These are phyloP conservation scores for Oceanodroma tethys DNA, from an alignment of 2,113 vertebrate species.

Conservation along the genomic window DNA sequence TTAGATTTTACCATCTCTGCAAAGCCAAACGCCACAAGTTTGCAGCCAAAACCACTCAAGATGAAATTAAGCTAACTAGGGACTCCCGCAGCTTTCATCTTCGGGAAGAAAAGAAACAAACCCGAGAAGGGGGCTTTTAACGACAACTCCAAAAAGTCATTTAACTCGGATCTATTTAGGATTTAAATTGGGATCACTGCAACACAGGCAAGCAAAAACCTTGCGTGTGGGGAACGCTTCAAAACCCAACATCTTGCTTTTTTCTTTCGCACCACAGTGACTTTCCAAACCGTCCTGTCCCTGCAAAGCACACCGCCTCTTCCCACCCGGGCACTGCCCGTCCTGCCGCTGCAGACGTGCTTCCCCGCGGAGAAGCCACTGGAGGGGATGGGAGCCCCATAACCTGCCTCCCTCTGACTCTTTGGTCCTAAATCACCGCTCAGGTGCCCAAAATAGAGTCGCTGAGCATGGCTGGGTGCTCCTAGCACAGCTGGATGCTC, in stretches of 20 bases:
- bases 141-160: neutral
- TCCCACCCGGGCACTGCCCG: accelerated
- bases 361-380: neutral
- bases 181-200: neutral
- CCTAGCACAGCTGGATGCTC: neutral
- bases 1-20: neutral
- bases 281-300: neutral
- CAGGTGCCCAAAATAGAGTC: neutral
- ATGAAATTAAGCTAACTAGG: neutral
- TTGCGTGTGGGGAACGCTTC: neutral
- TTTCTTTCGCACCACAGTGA: neutral
- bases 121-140: neutral
- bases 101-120: neutral
- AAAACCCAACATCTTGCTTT: neutral
- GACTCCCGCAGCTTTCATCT: neutral
- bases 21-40: neutral
- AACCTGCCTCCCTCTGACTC: neutral
- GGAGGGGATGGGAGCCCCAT: neutral
- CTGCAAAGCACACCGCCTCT: neutral
- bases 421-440: neutral
- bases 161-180: neutral
- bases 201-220: neutral
- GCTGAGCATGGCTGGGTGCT: neutral
- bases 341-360: accelerated
- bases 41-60: neutral